phyloP scores from a whole-genome alignment of 2,113 vertebrate species.

The Australoheros scitulus region DNA sequence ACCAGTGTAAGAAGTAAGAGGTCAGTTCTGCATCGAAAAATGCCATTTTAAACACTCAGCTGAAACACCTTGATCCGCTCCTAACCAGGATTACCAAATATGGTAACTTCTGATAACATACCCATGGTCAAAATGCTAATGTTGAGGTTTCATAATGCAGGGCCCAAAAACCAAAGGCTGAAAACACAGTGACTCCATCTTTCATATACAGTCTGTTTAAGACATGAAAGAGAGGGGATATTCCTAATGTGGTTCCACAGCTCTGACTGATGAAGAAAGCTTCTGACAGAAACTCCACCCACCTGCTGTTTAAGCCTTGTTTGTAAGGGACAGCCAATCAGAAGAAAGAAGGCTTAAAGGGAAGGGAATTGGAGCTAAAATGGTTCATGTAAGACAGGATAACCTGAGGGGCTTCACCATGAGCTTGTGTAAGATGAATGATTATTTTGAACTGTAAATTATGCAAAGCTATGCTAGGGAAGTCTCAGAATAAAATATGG shows the following conservation, averaged over 20 bases:
- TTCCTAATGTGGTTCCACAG: background rate
- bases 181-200: background rate
- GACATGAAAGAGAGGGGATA: background rate
- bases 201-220: background rate
- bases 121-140: background rate
- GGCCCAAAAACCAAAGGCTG: background rate
- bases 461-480: background rate
- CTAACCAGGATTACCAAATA: background rate
- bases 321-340: background rate
- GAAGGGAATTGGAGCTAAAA: background rate
- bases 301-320: background rate
- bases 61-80: too few relatives aligned
- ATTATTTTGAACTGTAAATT: background rate
- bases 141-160: background rate
- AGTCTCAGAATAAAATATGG: too few relatives aligned
- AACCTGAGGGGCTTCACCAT: background rate
- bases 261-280: background rate
- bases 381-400: background rate
- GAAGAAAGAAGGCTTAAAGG: background rate
- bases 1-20: background rate
- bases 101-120: background rate
- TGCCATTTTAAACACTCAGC: background rate
- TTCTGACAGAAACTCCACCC: background rate
- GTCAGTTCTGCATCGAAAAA: background rate
- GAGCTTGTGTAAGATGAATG: background rate